Evolutionary conservation across 2,113 vertebrate genomes (phyloP), one percentile per base, ranked within the genome.

Genomic region (Neodontobutis hainanensis): DNA sequence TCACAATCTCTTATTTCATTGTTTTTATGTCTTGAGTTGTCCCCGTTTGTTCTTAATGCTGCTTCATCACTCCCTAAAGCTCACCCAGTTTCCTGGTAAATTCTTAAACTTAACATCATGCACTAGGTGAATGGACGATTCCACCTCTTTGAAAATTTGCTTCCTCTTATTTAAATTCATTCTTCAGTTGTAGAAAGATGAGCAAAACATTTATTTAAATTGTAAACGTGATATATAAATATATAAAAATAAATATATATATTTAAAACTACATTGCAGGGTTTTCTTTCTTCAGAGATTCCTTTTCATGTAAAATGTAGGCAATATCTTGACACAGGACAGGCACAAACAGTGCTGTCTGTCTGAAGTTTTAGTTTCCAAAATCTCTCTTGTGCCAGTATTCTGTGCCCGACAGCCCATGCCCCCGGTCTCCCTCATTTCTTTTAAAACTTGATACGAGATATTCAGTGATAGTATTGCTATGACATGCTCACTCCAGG

Each of bases 401-500:
- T 90, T 87, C 81, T 82, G 75, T 84, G 65, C 78, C 85, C 66
- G 16, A 65, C 73, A 70, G 62, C 82, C 83, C 80, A 70, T 62
- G 73, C 76, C 73, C 82, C 77, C 9, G 40, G 60, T 77, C 73
- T 19, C 71, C 64, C 72, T 74, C 81, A 56, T 87, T 90, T 87
- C 75, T 87, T 84, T 86, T 91, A 89, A 88, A 90, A 84, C 92
- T 93, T 89, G 93, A 93, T 91, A 75, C 61, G 89, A 92, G 92
- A 94, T 92, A 70, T 93, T 94, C 81, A 87, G 93, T 91, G 87
- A 93, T 93, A 92, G 93, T 95, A 94, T 93, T 94, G 94, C 74
- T 83, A 93, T 93, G 94, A 94, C 84, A 74, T 92, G 94, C 93
- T 95, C 94, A 94, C 95, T 92, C 92, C 93, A 94, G 94, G 95